A percentile compares a stretch with the other conserved stretches of the same genome.
Evolutionary conservation across 2,113 vertebrate genomes (phyloP).

Genomic region (Bolborhynchus lineola): DNA sequence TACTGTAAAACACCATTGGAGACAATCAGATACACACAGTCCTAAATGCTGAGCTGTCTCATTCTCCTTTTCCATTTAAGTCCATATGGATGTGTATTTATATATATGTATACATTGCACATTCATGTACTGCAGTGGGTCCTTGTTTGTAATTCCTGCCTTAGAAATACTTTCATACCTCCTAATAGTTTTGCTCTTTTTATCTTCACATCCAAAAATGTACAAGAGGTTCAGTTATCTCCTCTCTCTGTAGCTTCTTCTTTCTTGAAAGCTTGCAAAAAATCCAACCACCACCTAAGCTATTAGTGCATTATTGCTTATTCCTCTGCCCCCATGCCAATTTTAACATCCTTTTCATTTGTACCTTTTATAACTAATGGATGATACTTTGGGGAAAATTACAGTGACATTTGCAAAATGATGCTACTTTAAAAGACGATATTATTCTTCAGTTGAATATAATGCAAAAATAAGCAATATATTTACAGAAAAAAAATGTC

Average conservation of each 20-base stretch:
- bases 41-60: neutral
- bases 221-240: neutral
- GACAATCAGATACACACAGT: neutral
- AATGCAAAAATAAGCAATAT: slow-evolving; percentile 43
- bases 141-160: neutral
- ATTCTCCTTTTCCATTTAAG: neutral
- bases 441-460: slow-evolving; percentile 45
- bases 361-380: slow-evolving; percentile 63
- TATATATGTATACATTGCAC: too few relatives aligned
- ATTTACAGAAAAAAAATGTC: slow-evolving; percentile 1
- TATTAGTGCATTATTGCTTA: slow-evolving; percentile 36
- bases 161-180: neutral
- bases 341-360: slow-evolving; percentile 57
- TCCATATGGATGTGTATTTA: neutral
- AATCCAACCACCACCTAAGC: neutral
- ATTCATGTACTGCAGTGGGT: neutral
- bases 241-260: neutral
- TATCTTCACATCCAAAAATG: neutral
- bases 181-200: neutral
- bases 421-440: slow-evolving; percentile 60
- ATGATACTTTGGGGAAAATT: slow-evolving; percentile 64
- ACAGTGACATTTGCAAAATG: slow-evolving; percentile 63
- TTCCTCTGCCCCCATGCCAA: neutral
- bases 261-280: slow-evolving; percentile 21
- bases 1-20: neutral